A percentile compares a stretch with the other conserved stretches of the same genome.
These are phyloP conservation scores for Magallana angulata DNA, from an alignment of 1,140 invertebrate genomes.

Conservation along the genomic window DNA sequence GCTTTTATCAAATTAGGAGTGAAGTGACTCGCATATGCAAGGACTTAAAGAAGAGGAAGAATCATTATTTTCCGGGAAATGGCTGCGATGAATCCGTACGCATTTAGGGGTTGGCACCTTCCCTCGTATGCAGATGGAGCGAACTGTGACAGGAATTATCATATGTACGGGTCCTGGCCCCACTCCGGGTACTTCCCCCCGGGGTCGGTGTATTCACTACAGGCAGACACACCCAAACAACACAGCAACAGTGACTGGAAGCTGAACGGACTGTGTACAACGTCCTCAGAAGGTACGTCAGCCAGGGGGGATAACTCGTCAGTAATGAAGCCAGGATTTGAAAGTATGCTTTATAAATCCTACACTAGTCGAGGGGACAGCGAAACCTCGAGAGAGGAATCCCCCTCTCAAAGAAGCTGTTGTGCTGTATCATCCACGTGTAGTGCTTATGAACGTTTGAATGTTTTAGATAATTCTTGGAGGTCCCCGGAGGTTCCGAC, in stretches of 20 bases:
- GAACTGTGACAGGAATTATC: constrained; percentile 74
- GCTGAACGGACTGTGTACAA: constrained; percentile 69
- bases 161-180: constrained; percentile 74
- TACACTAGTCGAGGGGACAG: constrained; percentile 55
- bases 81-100: constrained; percentile 75
- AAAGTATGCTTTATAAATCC: constrained; percentile 73
- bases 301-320: constrained; percentile 55
- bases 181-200: constrained; percentile 73
- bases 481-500: constrained; percentile 65
- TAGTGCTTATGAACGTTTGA: constrained; percentile 71
- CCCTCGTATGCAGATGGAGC: constrained; percentile 72
- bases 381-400: constrained; percentile 64
- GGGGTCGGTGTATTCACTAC: constrained; percentile 73
- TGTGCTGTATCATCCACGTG: constrained; percentile 75
- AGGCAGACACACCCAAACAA: constrained; percentile 71
- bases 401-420: constrained; percentile 66
- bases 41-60: constrained; percentile 1
- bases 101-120: constrained; percentile 75
- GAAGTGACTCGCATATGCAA: constrained; percentile 20
- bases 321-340: constrained; percentile 68
- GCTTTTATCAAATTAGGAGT: constrained; percentile 18
- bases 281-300: constrained; percentile 64
- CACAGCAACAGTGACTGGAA: constrained; percentile 72
- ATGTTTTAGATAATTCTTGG: constrained; percentile 74
- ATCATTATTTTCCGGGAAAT: constrained; percentile 45